Evolutionary conservation across 2,113 vertebrate species (phyloP).

Genomic region (Amphilophus citrinellus): DNA sequence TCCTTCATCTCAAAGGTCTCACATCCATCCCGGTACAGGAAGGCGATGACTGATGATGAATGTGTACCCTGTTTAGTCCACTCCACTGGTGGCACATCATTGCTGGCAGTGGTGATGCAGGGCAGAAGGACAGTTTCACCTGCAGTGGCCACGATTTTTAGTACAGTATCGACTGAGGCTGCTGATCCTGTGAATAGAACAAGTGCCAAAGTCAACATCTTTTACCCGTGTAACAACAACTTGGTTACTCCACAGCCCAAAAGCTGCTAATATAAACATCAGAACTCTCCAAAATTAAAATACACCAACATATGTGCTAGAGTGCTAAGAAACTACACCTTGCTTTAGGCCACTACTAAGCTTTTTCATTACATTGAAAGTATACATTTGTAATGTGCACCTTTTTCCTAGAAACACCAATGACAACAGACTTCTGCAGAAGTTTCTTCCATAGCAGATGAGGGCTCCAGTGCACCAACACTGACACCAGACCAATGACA

Average conservation of each 20-base stretch:
- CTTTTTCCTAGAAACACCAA: neutral
- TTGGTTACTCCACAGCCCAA: neutral
- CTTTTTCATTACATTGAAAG: neutral
- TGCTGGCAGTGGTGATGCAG: fast-evolving
- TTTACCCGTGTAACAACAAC: neutral
- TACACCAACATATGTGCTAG: no score
- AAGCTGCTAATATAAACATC: no score
- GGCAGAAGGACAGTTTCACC: constrained; percentile 24
- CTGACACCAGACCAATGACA: neutral
- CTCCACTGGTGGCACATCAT: fast-evolving
- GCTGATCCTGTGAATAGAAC: neutral
- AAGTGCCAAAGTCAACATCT: neutral
- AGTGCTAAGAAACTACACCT: no score
- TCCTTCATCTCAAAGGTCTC: neutral
- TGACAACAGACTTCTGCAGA: neutral
- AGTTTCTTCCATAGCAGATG: no score
- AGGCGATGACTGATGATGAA: neutral
- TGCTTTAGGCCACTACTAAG: no score
- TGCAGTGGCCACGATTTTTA: fast-evolving
- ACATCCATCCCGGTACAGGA: constrained; percentile 19
- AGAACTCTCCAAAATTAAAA: no score
- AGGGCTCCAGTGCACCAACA: no score
- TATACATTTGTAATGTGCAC: neutral
- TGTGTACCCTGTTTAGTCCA: neutral
- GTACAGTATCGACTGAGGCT: fast-evolving